Conservation (phyloP, 2,797 vertebrate genomes). For the Sitta carolinensis region DNA sequence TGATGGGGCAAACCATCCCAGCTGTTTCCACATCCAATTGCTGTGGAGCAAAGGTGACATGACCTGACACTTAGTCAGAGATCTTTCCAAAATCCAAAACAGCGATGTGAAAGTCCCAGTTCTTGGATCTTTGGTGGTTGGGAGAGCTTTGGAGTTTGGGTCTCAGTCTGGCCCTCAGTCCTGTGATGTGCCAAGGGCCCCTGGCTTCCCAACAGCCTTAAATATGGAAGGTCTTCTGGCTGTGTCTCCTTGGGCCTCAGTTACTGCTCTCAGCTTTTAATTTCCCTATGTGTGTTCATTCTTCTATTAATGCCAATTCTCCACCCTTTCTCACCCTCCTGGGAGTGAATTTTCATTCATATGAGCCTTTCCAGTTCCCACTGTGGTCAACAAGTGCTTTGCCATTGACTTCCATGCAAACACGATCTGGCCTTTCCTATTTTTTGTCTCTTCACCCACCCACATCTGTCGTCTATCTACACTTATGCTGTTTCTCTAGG, state of each 20-base stretch:
- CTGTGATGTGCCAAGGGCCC: background rate
- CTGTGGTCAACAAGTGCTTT: background rate
- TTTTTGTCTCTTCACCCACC: conserved; percentile 44
- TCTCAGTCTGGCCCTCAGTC: background rate
- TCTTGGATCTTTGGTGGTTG: background rate
- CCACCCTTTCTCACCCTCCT: background rate
- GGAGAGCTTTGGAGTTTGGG: background rate
- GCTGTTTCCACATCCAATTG: background rate
- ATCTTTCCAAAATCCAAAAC: background rate
- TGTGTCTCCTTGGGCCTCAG: conserved; percentile 3
- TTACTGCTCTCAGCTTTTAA: background rate
- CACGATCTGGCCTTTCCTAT: background rate
- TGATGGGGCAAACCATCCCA: background rate
- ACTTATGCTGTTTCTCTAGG: conserved; percentile 27
- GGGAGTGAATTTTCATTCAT: conserved; percentile 30
- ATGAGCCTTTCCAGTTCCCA: background rate
- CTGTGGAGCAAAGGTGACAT: background rate
- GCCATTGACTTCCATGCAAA: conserved; percentile 4
- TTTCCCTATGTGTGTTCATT: background rate
- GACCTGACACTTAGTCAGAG: background rate
- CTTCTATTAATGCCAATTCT: background rate
- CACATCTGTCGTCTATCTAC: conserved; percentile 65
- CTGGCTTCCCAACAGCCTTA: background rate
- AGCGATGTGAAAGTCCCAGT: background rate
- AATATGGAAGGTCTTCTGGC: background rate